These are phyloP conservation scores for Callopanchax toddi DNA, from an alignment of 2,113 vertebrate species.

Conservation along the genomic window DNA sequence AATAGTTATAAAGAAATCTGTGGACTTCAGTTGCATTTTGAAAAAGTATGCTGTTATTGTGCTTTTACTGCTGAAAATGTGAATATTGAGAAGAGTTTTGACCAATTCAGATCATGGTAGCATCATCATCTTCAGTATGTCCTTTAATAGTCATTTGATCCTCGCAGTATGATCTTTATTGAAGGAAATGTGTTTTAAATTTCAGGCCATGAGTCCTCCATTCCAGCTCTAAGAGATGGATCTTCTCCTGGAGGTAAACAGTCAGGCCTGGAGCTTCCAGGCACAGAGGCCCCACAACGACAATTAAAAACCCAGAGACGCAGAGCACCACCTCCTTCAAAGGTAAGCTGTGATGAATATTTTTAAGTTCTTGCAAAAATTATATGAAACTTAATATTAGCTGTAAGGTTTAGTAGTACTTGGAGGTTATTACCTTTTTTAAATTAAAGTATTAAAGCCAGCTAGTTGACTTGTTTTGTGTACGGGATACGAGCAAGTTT, in stretches of 20 bases:
- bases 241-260: conserved; percentile 80
- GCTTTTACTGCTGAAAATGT: no score
- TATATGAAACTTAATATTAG: background rate
- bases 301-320: conserved; percentile 89
- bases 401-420: background rate
- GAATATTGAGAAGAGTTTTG: no score
- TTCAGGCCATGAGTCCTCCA: conserved; percentile 84
- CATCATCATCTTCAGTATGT: background rate
- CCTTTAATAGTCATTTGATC: background rate
- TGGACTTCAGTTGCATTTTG: no score
- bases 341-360: conserved; percentile 74
- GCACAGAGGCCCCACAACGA: conserved; percentile 82
- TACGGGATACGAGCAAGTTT: no score
- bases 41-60: no score
- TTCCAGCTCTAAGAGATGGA: conserved; percentile 76
- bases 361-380: background rate
- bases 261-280: conserved; percentile 74
- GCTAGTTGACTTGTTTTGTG: no score
- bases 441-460: no score
- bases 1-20: no score
- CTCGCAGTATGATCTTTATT: background rate
- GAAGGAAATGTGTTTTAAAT: no score
- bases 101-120: background rate
- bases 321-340: conserved; percentile 86
- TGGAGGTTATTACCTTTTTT: background rate